Conservation (phyloP, 2,797 vertebrate genomes). For the Cyclopterus lumpus region DNA sequence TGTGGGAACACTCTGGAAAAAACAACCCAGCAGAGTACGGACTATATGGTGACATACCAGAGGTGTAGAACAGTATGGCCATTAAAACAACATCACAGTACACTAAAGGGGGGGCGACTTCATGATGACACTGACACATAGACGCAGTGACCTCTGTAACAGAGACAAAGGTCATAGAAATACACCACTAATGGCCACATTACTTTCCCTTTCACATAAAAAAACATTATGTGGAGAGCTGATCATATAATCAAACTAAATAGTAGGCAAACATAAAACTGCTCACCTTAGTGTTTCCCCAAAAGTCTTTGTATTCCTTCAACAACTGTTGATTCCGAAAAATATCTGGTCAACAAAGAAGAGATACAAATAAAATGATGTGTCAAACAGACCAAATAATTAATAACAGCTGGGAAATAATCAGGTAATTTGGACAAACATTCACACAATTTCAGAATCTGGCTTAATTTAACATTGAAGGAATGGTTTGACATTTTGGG, state of each 20-base stretch:
- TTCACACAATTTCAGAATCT: not conserved
- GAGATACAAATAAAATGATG: not conserved
- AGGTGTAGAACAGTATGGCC: slow-evolving; percentile 13
- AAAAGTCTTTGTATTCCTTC: slow-evolving; percentile 96
- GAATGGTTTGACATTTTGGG: not conserved
- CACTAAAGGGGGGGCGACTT: slow-evolving; percentile 25
- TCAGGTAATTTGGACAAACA: not conserved
- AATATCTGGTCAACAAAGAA: slow-evolving; percentile 81
- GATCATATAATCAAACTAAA: not conserved
- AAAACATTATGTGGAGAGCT: rapidly evolving
- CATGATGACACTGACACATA: slow-evolving; percentile 54
- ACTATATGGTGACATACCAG: slow-evolving; percentile 48
- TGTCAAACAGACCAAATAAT: not conserved
- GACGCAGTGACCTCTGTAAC: slow-evolving; percentile 38
- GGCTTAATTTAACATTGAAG: not conserved
- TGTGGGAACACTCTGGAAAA: not conserved
- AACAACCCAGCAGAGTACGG: slow-evolving; percentile 37
- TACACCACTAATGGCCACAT: slow-evolving; percentile 4
- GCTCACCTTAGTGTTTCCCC: slow-evolving; percentile 96
- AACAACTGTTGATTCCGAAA: slow-evolving; percentile 94
- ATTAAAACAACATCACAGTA: slow-evolving; percentile 45
- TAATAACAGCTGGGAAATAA: not conserved
- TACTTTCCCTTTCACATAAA: not conserved
- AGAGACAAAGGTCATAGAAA: slow-evolving; percentile 47
- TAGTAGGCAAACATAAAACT: too few species aligned